Evolutionary conservation across 2,797 vertebrate species (phyloP), one percentile per base, ranked within the genome.

Genomic region (Chromobotia macracanthus): DNA sequence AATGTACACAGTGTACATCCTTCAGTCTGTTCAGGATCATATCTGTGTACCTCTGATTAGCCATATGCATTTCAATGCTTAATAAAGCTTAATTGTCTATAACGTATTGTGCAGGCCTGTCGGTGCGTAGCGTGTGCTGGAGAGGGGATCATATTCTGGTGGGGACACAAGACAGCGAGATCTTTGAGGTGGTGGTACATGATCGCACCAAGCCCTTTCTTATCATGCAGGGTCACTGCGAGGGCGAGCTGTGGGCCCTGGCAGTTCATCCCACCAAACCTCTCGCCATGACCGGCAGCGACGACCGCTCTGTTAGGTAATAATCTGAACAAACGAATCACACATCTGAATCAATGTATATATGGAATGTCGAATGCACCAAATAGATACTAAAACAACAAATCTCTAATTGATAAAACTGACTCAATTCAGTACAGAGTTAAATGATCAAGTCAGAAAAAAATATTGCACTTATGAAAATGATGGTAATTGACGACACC

Each of bases 171-270:
- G 98, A 99, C 79, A 98, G 97, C 72, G 98, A 99, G 92, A 99
- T 99, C 88, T 99, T 99, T 75, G 98, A 99, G 90, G 95, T 99
- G 87, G 97, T 99, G 88, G 98, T 99, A 61, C 98, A 98, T 75
- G 98, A 99, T 87, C 95, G 98, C 86, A 98, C 95, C 89, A 99
- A 99, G 86, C 98, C 98, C 89, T 97, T 99, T 91, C 95, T 99
- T 79, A 96, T 99, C 87, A 99, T 99, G 97, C 98, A 99, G 93
- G 98, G 98, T 53, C 98, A 99, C 89, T 98, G 97, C 83, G 98
- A 99, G 90, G 98, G 98, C 0, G 98, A 99, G 88, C 95, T 99
- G 15, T 99, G 98, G 98, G 98, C 98, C 8, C 90, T 99, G 84
- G 97, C 97, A 13, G 92, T 97, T 73, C 98, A 99, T 88, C 98